These are phyloP conservation scores for Oenanthe oenanthe DNA, from an alignment of 2,113 vertebrate species.

Conservation along the genomic window DNA sequence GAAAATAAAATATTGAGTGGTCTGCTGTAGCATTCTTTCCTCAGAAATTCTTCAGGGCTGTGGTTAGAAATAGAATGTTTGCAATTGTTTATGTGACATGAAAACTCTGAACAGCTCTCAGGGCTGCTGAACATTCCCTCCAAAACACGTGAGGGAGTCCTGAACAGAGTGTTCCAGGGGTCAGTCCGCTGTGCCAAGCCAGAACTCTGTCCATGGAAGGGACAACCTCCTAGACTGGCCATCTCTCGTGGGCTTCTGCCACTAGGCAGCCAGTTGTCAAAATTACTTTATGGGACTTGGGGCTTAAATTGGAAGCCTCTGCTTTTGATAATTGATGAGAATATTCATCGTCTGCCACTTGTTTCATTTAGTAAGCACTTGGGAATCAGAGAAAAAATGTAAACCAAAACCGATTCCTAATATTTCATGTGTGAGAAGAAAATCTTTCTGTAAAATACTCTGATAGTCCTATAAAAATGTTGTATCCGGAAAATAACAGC, in stretches of 20 bases:
- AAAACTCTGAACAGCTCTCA: fast-evolving
- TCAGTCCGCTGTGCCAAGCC: neutral
- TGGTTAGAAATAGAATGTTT: neutral
- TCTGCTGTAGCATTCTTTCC: neutral
- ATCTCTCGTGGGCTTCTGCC: neutral
- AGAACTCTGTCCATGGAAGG: neutral
- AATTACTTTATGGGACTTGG: neutral
- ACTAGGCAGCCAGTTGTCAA: neutral
- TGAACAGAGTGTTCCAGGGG: neutral
- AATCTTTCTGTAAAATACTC: neutral
- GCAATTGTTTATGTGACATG: neutral
- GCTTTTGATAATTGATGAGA: neutral
- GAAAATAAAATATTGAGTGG: neutral
- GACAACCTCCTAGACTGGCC: neutral
- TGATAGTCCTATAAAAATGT: neutral
- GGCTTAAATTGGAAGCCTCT: neutral
- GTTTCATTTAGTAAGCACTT: slow-evolving; percentile 28
- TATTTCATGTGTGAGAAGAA: neutral
- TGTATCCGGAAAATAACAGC: neutral
- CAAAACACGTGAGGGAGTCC: neutral
- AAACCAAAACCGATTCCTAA: slow-evolving; percentile 12
- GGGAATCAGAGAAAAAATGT: slow-evolving; percentile 6
- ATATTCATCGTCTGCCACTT: slow-evolving; percentile 20
- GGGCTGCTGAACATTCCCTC: neutral
- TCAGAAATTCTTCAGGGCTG: neutral